Evolutionary conservation across 2,797 vertebrate genomes (phyloP).

Genomic region (Poeciliopsis paucimaculata): DNA sequence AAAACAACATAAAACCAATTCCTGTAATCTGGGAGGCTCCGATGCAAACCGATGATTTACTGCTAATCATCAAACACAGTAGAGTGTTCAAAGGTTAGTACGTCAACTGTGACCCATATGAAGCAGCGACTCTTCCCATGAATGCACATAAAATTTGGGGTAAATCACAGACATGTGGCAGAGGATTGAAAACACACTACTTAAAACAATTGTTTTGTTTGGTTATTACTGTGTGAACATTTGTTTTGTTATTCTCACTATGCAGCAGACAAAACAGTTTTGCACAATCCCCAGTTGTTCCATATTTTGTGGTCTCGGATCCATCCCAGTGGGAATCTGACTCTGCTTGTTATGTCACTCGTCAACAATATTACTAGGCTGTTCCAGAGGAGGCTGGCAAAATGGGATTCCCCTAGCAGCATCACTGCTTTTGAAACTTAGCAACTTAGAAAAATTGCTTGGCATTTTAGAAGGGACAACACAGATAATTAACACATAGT

Average conservation of each 20-base stretch:
- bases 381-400: slow-evolving; percentile 20
- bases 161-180: slow-evolving; percentile 51
- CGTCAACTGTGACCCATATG: slow-evolving; percentile 26
- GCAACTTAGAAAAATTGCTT: background rate
- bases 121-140: slow-evolving; percentile 57
- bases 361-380: slow-evolving; percentile 40
- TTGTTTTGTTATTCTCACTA: slow-evolving; percentile 37
- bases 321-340: slow-evolving; percentile 55
- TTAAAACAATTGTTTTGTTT: slow-evolving; percentile 52
- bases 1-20: slow-evolving; percentile 59
- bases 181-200: slow-evolving; percentile 40
- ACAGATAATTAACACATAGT: background rate
- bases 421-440: slow-evolving; percentile 8
- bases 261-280: slow-evolving; percentile 51
- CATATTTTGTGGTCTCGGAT: slow-evolving; percentile 48
- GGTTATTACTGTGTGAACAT: slow-evolving; percentile 42
- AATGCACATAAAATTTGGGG: slow-evolving; percentile 34
- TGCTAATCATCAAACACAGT: slow-evolving; percentile 54
- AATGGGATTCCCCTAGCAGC: slow-evolving; percentile 27
- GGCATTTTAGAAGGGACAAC: background rate
- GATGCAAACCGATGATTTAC: slow-evolving; percentile 61
- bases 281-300: slow-evolving; percentile 53
- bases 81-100: slow-evolving; percentile 20
- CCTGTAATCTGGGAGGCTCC: slow-evolving; percentile 52
- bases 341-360: slow-evolving; percentile 42